Percentiles rank a stretch among this genome's conserved stretches.
Evolutionary conservation across 2,113 vertebrate genomes (phyloP).

Genomic region (Mesocricetus auratus): DNA sequence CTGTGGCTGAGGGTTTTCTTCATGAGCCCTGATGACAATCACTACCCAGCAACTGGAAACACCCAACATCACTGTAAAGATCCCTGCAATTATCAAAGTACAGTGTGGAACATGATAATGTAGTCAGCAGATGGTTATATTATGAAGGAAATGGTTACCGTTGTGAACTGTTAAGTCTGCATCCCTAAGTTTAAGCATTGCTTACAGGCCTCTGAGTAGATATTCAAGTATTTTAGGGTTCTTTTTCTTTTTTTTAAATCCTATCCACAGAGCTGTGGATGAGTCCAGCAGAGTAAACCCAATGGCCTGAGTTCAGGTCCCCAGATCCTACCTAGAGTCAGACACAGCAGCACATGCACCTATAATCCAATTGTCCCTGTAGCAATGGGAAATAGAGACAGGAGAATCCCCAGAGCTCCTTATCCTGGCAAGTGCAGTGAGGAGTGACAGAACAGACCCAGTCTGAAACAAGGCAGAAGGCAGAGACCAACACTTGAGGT

Average conservation of each 20-base stretch:
- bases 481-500: background rate
- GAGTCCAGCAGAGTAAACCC: too few species aligned
- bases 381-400: background rate
- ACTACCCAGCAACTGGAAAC: fast-evolving
- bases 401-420: background rate
- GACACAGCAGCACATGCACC: too few species aligned
- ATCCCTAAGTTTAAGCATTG: background rate
- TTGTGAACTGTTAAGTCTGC: background rate
- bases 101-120: fast-evolving
- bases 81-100: background rate
- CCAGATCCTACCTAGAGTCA: too few species aligned
- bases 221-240: background rate
- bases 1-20: background rate
- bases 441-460: background rate
- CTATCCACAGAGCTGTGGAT: background rate
- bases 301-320: background rate
- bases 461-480: background rate
- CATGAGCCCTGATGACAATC: background rate
- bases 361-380: background rate
- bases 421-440: background rate
- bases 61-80: fast-evolving
- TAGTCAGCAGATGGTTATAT: background rate
- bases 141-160: background rate
- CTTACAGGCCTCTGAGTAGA: background rate
- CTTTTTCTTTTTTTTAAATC: background rate